A percentile compares a stretch with the other conserved stretches of the same genome.
Evolutionary conservation across 2,797 vertebrate genomes (phyloP).

Genomic region (Hemibagrus guttatus): DNA sequence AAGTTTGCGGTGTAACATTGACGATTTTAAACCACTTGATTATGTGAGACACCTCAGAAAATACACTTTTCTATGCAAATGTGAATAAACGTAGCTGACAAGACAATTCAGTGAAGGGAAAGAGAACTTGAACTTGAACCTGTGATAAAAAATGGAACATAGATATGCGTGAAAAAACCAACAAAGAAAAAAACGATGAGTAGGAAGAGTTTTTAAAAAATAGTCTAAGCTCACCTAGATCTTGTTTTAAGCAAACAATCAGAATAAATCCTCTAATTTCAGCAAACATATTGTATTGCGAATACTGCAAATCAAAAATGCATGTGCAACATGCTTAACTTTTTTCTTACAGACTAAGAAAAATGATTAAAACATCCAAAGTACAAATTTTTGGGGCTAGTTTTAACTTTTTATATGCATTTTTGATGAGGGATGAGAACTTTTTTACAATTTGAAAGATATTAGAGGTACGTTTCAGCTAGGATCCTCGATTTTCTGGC

Average conservation of each 20-base stretch:
- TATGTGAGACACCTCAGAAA: background rate
- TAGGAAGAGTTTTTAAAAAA: background rate
- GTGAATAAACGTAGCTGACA: background rate
- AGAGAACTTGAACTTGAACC: background rate
- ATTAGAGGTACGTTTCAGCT: background rate
- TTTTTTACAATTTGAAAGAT: too few species aligned
- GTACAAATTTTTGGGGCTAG: too few species aligned
- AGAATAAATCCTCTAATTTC: background rate
- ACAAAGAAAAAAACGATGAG: too few species aligned
- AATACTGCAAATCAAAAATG: background rate
- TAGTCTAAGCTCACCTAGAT: background rate
- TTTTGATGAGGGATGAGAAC: too few species aligned
- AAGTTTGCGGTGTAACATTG: background rate
- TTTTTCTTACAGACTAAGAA: background rate
- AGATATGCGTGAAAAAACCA: background rate
- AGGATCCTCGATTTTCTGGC: background rate
- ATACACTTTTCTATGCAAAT: background rate
- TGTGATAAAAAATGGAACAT: background rate
- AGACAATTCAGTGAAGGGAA: background rate
- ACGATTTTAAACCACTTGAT: background rate
- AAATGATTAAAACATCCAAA: background rate
- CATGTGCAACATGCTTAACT: background rate
- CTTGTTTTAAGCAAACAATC: background rate
- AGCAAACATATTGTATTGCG: background rate
- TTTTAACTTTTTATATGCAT: background rate